These are phyloP conservation scores for Elanus axillaris DNA, from an alignment of 2,113 vertebrate genomes.

Conservation along the genomic window DNA sequence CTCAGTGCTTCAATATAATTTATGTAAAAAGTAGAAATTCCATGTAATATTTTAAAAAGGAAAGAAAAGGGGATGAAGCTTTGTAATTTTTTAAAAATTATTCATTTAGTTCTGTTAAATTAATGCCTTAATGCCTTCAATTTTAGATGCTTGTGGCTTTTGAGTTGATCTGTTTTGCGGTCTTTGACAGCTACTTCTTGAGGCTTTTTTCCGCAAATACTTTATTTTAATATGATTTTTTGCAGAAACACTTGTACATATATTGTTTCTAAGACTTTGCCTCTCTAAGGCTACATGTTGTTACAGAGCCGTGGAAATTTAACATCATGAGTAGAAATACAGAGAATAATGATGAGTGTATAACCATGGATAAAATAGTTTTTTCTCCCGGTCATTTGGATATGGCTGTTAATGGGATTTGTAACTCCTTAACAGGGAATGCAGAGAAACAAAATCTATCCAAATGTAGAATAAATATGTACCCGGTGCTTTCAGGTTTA, in stretches of 20 bases:
- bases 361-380: not conserved
- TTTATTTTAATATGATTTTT: not conserved
- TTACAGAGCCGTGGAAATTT: not conserved
- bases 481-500: not conserved
- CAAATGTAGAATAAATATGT: not conserved
- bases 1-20: not conserved
- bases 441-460: not conserved
- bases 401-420: not conserved
- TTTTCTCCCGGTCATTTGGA: not conserved
- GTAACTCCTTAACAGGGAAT: not conserved
- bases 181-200: not conserved
- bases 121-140: not conserved
- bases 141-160: not conserved
- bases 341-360: accelerated
- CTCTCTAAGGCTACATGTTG: not conserved
- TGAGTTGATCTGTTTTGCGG: not conserved
- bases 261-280: not conserved
- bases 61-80: not conserved
- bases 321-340: accelerated
- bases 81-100: not conserved
- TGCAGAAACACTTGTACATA: accelerated
- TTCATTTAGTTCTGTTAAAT: not conserved
- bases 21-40: not conserved
- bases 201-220: not conserved
- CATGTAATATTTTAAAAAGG: not conserved